Percentiles rank a stretch among this genome's conserved stretches.
phyloP scores from a whole-genome alignment of 2,113 vertebrate species.

The Trinectes maculatus region DNA sequence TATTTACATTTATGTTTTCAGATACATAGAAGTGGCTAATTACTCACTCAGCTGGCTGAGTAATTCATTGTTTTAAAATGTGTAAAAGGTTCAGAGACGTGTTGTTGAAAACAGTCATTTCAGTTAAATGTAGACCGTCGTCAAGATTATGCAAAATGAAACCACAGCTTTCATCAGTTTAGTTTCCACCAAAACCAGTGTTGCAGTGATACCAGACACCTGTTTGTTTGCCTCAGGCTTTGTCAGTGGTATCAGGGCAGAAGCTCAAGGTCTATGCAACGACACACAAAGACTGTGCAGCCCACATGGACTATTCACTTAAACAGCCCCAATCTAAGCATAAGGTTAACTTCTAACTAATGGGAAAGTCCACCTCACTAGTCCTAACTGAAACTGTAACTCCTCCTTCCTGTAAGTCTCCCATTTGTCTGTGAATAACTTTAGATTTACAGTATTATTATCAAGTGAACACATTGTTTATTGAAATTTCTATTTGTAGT shows the following conservation, averaged over 20 bases:
- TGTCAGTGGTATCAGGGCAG: slow-evolving; percentile 33
- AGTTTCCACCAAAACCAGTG: slow-evolving; percentile 36
- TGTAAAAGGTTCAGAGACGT: neutral
- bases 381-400: neutral
- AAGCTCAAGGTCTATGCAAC: slow-evolving; percentile 31
- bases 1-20: too few relatives aligned
- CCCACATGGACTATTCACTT: neutral
- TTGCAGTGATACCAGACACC: slow-evolving; percentile 55
- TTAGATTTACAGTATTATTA: neutral
- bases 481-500: neutral
- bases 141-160: slow-evolving; percentile 36
- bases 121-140: too few relatives aligned
- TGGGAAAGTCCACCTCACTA: neutral
- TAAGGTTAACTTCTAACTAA: neutral
- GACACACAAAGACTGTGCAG: neutral
- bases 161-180: neutral
- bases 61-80: too few relatives aligned
- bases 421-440: neutral
- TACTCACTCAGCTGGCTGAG: too few relatives aligned
- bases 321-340: neutral
- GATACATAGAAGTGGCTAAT: too few relatives aligned
- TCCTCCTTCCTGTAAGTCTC: too few relatives aligned
- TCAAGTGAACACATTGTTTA: neutral
- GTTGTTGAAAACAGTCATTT: neutral
- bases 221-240: slow-evolving; percentile 31